Conservation (phyloP, 92 coral and sea anemone species). For the Siderastrea radians region DNA sequence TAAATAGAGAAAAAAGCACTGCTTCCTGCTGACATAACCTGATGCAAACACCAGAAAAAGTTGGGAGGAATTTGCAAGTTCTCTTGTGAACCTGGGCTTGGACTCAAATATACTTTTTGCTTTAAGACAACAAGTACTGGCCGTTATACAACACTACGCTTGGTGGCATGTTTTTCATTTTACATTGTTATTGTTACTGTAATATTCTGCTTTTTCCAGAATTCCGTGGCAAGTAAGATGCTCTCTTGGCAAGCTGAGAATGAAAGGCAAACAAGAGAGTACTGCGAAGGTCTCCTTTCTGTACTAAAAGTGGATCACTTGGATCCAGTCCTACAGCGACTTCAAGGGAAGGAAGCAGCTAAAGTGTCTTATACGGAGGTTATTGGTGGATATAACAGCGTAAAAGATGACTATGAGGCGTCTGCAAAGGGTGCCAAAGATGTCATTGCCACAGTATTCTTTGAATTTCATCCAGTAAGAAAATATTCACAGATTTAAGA, state of each 20-base stretch:
- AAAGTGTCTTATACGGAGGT: slow-evolving; percentile 57
- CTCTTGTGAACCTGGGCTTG: no score
- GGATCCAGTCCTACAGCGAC: slow-evolving; percentile 74
- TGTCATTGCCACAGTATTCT: slow-evolving; percentile 66
- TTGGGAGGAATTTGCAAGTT: no score
- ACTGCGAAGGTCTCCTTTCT: slow-evolving; percentile 58
- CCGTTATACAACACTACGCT: no score
- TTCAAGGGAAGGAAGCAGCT: slow-evolving; percentile 47
- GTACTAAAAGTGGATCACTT: slow-evolving; percentile 50
- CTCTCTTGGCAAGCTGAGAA: slow-evolving; percentile 40
- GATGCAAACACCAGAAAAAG: no score
- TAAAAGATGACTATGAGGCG: slow-evolving; percentile 47
- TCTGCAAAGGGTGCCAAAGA: slow-evolving; percentile 73
- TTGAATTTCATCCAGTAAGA: slow-evolving; percentile 58
- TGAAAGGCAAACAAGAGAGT: slow-evolving; percentile 47
- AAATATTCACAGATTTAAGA: no score
- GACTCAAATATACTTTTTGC: no score
- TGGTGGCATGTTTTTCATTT: no score
- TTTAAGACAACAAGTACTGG: no score
- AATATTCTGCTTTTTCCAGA: not conserved
- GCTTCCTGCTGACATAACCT: no score
- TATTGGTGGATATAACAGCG: slow-evolving; percentile 39
- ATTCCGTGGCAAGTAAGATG: not conserved
- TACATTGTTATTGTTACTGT: no score
- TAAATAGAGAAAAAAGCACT: no score